Evolutionary conservation across 2,888 invertebrate genomes (phyloP).

Genomic region (Acronicta aceris): DNA sequence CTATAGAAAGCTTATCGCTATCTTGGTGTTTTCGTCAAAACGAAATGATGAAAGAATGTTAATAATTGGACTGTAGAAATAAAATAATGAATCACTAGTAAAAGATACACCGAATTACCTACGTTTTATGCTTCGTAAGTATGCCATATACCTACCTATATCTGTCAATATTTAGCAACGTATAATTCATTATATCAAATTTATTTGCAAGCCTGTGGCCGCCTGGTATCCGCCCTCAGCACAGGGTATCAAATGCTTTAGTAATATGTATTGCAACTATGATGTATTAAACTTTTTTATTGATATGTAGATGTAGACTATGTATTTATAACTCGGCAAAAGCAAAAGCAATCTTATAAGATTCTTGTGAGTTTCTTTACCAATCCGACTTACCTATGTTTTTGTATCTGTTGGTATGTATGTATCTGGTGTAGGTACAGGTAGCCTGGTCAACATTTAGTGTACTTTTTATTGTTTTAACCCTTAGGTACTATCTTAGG

Average conservation of each 20-base stretch:
- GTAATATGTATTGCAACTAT: constrained; percentile 36
- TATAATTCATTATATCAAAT: constrained; percentile 55
- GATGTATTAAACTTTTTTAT: constrained; percentile 23
- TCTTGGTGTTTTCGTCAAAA: constrained; percentile 33
- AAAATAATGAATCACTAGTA: constrained; percentile 44
- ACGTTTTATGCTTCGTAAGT: constrained; percentile 75
- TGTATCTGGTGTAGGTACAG: too few species aligned
- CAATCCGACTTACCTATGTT: too few species aligned
- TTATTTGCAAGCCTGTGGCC: neutral
- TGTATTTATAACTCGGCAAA: too few species aligned
- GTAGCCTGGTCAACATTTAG: too few species aligned
- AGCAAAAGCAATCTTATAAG: constrained; percentile 18
- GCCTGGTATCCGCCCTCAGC: constrained; percentile 29
- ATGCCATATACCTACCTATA: constrained; percentile 50
- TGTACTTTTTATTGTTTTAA: too few species aligned
- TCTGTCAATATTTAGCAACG: constrained; percentile 42
- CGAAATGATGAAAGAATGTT: neutral
- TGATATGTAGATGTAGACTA: neutral
- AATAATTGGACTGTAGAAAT: constrained; percentile 9
- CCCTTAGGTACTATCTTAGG: too few species aligned
- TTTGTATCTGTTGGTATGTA: too few species aligned
- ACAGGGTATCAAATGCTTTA: constrained; percentile 48
- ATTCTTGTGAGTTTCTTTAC: constrained; percentile 14
- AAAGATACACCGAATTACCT: constrained; percentile 44
- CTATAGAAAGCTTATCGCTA: constrained; percentile 49